Conservation (phyloP, 92 coral and sea anemone species). For the Diadumene lineata region DNA sequence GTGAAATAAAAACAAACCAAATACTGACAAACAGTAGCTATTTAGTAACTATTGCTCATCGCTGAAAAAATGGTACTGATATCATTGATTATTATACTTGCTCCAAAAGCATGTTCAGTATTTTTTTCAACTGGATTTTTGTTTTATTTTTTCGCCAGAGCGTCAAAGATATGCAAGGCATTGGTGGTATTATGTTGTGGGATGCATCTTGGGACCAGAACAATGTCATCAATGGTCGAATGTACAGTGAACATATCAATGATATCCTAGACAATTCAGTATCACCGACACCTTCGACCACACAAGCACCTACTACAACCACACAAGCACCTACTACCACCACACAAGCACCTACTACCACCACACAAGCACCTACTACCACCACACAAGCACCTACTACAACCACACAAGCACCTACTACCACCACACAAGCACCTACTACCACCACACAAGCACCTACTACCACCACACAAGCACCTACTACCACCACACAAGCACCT, state of each 20-base stretch:
- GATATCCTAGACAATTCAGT: slow-evolving; percentile 36
- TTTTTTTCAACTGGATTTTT: no score
- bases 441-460: slow-evolving; percentile 13
- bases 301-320: slow-evolving; percentile 5
- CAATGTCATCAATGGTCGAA: slow-evolving; percentile 41
- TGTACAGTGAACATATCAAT: slow-evolving; percentile 49
- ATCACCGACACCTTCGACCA: slow-evolving; percentile 27
- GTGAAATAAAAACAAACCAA: no score
- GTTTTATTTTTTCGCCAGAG: neutral
- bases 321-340: slow-evolving; percentile 15
- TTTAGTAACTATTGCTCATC: no score
- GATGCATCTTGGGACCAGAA: slow-evolving; percentile 68
- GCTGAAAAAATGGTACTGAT: no score
- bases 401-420: neutral
- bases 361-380: slow-evolving; percentile 17
- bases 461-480: neutral
- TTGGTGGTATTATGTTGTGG: slow-evolving; percentile 65
- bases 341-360: slow-evolving; percentile 21
- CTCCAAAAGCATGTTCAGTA: neutral
- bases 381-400: slow-evolving; percentile 23
- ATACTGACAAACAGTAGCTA: no score
- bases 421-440: slow-evolving; percentile 10
- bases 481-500: neutral
- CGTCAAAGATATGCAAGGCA: slow-evolving; percentile 13
- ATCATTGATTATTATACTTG: neutral